phyloP scores from a whole-genome alignment of 2,888 invertebrate species.

The Crocallis elinguaria region DNA sequence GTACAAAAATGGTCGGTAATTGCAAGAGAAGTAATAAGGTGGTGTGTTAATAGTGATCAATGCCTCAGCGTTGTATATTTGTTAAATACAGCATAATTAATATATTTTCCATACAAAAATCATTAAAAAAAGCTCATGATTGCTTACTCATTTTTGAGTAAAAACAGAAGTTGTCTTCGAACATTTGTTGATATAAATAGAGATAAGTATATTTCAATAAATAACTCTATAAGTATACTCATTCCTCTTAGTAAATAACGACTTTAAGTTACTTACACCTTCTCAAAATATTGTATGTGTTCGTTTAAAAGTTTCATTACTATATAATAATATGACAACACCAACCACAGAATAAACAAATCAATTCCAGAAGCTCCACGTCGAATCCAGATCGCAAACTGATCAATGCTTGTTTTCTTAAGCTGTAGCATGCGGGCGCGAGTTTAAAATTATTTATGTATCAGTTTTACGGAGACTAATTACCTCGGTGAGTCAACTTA shows the following conservation, averaged over 20 bases:
- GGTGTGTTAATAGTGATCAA: not conserved
- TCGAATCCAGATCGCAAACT: slow-evolving; percentile 24
- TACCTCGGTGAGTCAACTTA: slow-evolving; percentile 56
- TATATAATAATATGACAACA: slow-evolving; percentile 1
- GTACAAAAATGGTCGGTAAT: not conserved
- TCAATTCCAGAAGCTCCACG: slow-evolving; percentile 18
- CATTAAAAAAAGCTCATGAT: too few relatives aligned
- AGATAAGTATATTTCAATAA: too few relatives aligned
- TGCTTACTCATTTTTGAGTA: too few relatives aligned
- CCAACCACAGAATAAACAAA: slow-evolving; percentile 34
- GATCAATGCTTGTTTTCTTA: slow-evolving; percentile 34
- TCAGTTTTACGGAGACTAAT: slow-evolving; percentile 66
- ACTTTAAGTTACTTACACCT: too few relatives aligned
- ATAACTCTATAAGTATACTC: too few relatives aligned
- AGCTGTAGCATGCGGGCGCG: slow-evolving; percentile 37
- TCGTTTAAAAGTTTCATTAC: too few relatives aligned
- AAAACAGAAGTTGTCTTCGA: too few relatives aligned
- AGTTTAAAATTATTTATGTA: slow-evolving; percentile 61
- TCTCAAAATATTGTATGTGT: too few relatives aligned
- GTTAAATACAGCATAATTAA: not conserved
- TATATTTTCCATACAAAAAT: not conserved
- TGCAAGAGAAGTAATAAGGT: slow-evolving; percentile 2
- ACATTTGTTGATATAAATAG: too few relatives aligned
- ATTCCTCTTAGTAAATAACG: too few relatives aligned
- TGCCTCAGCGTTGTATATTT: too few relatives aligned